Evolutionary conservation across 2,888 invertebrate species (phyloP).

Genomic region (Macaria notata): DNA sequence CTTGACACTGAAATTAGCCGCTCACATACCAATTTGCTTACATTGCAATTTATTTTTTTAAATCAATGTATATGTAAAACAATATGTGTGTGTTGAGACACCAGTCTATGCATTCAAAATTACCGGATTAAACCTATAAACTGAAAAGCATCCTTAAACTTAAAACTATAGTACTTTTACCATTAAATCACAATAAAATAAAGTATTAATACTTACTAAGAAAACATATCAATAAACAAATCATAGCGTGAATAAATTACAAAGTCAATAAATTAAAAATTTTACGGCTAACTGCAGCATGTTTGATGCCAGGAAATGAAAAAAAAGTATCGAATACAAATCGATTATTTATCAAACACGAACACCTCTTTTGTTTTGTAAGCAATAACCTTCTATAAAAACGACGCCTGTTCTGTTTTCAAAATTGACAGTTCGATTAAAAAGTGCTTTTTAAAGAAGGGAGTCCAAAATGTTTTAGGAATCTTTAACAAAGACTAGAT

Average conservation of each 20-base stretch:
- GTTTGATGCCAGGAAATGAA: constrained; percentile 1
- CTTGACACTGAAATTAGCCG: too few species aligned
- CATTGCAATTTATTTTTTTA: too few species aligned
- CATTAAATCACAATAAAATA: too few species aligned
- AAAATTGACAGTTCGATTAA: constrained; percentile 36
- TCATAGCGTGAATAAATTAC: constrained; percentile 2
- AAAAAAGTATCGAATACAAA: neutral
- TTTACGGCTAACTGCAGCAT: constrained; percentile 18
- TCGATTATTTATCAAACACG: constrained; percentile 2
- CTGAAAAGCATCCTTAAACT: too few species aligned
- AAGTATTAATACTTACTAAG: too few species aligned
- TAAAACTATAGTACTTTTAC: too few species aligned
- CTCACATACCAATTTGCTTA: too few species aligned
- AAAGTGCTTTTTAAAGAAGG: constrained; percentile 18
- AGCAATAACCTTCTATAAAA: constrained; percentile 32
- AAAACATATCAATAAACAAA: too few species aligned
- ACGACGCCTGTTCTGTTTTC: constrained; percentile 30
- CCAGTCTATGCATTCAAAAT: too few species aligned
- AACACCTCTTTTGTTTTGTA: constrained; percentile 28
- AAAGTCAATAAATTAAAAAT: constrained; percentile 17
- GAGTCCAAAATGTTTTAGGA: neutral
- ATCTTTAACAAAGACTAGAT: neutral
- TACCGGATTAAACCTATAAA: too few species aligned
- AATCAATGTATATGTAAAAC: too few species aligned
- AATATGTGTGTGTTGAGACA: too few species aligned